phyloP scores from a whole-genome alignment of 2,113 vertebrate species.

The Grus americana region DNA sequence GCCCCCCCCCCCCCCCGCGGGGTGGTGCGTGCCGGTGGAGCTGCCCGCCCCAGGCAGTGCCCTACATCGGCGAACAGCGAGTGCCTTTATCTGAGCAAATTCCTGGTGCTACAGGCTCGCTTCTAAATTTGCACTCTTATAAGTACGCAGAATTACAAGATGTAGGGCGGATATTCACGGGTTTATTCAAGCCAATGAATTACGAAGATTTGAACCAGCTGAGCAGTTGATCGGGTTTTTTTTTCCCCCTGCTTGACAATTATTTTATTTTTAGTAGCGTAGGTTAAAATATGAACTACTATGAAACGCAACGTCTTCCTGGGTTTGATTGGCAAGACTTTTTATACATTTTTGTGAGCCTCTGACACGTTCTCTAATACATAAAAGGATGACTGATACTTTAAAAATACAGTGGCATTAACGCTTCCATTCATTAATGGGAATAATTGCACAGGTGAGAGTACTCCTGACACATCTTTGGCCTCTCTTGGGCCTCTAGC shows the following conservation, averaged over 20 bases:
- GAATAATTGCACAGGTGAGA: background rate
- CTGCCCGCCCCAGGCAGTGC: background rate
- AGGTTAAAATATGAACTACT: background rate
- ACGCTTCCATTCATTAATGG: background rate
- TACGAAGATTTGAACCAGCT: background rate
- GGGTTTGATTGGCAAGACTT: background rate
- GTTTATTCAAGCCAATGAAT: background rate
- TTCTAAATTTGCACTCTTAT: too few species aligned
- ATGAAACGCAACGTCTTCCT: background rate
- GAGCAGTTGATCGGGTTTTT: background rate
- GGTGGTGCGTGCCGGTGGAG: too few species aligned
- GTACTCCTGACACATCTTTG: accelerated
- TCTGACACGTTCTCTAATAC: background rate
- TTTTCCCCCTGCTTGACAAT: too few species aligned
- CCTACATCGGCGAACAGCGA: background rate
- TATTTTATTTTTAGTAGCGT: background rate
- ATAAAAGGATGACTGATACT: background rate
- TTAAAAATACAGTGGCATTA: background rate
- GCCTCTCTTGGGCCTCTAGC: background rate
- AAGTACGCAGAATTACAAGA: too few species aligned
- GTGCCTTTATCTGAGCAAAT: too few species aligned
- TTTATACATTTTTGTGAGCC: background rate
- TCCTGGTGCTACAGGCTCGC: too few species aligned
- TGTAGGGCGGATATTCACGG: too few species aligned
- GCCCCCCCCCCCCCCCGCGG: too few species aligned